Conservation (phyloP, 2,113 vertebrate species). For the Lepisosteus oculatus region DNA sequence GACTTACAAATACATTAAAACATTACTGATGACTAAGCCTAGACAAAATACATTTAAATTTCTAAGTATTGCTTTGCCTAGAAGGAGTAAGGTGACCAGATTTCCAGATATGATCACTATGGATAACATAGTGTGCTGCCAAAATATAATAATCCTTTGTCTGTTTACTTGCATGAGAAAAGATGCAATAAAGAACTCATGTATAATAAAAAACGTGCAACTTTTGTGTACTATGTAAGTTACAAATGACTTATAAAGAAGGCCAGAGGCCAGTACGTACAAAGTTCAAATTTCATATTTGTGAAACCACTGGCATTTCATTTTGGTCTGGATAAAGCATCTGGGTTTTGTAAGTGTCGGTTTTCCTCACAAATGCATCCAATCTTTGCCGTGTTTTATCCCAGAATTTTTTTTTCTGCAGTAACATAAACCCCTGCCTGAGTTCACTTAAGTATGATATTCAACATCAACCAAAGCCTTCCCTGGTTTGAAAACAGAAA, state of each 20-base stretch:
- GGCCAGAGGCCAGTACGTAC: background rate
- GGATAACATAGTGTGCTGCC: background rate
- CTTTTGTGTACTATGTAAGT: background rate
- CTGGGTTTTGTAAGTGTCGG: constrained; percentile 15
- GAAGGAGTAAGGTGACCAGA: background rate
- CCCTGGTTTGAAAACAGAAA: too few species aligned
- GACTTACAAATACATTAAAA: too few species aligned
- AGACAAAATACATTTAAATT: background rate
- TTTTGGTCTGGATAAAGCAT: background rate
- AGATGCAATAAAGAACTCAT: background rate
- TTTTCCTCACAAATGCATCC: background rate
- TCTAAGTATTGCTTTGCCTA: background rate
- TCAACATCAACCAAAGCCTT: background rate
- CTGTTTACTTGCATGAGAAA: background rate
- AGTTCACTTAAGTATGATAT: background rate
- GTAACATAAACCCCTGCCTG: background rate
- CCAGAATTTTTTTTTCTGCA: background rate
- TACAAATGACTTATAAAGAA: background rate
- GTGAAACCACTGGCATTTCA: background rate
- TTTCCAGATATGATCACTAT: background rate
- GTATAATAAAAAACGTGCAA: background rate
- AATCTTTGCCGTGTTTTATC: background rate
- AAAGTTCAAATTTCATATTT: constrained; percentile 9
- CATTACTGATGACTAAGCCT: too few species aligned
- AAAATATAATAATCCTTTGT: background rate